Evolutionary conservation across 2,113 vertebrate species (phyloP), one percentile per base, ranked within the genome.

Genomic region (Nipponia nippon): DNA sequence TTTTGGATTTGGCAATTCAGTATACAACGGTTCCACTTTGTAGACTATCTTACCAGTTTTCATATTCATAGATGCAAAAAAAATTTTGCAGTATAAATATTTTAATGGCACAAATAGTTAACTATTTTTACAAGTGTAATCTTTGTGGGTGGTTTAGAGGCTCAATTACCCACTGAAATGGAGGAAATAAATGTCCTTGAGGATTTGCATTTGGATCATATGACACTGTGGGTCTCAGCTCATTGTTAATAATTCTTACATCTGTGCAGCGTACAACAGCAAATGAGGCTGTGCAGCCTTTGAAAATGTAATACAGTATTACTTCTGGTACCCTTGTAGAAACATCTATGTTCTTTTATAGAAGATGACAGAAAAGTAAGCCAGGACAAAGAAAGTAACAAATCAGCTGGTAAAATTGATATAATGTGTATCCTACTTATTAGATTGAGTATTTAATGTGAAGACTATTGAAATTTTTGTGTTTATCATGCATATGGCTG

Each of bases 141-240:
- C 83, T 92, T 95, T 78, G 72, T 94, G 90, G 80, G 90, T 95
- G 96, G 76, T 86, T 97, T 90, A 82, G 73, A 95, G 89, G 79
- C 94, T 93, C 67, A 70, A 29, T 95, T 90, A 90, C 62, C 69
- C 32, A 29, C 63, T 84, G 91, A 81, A 94, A 87, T 40, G 36
- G 69, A 83, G 79, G 93, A 91, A 94, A 91, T 89, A 92, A 87
- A 90, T 80, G 70, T 83, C 87, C 91, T 89, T 36, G 30, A 83
- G 81, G 84, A 79, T 59, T 90, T 95, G 78, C 56, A 62, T 96
- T 94, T 71, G 81, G 89, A 79, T 94, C 73, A 15, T 67, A 61
- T 88, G 83, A 59, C 82, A 62, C 16, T 55, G 79, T 89, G 66
- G 46, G 42, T 86, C 76, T 96, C 67, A 47, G 38, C 50, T 90